Evolutionary conservation across 2,797 vertebrate genomes (phyloP).

Genomic region (Oreortyx pictus): DNA sequence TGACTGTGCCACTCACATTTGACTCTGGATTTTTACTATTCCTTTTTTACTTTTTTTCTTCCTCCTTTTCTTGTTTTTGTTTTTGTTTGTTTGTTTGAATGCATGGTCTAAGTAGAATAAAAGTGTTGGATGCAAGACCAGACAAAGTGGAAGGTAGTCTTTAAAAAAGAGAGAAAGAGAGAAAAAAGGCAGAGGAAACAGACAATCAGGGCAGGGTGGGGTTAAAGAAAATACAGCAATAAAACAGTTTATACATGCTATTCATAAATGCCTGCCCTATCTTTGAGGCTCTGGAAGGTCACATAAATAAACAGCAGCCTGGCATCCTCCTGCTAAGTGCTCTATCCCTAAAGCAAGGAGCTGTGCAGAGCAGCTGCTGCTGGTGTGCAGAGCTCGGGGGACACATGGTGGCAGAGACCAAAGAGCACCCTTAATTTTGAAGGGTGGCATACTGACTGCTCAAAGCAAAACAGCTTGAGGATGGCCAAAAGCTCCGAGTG

Average conservation of each 20-base stretch:
- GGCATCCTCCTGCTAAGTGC: background rate
- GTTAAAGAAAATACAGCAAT: conserved; percentile 37
- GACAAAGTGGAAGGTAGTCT: conserved; percentile 49
- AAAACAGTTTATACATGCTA: conserved; percentile 67
- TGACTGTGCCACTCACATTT: conserved; percentile 85
- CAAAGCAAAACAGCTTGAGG: background rate
- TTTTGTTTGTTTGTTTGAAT: background rate
- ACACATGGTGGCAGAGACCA: background rate
- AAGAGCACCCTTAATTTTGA: background rate
- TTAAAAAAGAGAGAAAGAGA: background rate
- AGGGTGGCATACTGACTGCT: background rate
- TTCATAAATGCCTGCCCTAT: conserved; percentile 69
- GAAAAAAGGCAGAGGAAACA: conserved; percentile 23
- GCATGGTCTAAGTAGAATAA: conserved; percentile 74
- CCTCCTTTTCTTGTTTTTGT: background rate
- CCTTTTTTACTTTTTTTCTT: conserved; percentile 57
- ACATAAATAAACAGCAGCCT: conserved; percentile 7
- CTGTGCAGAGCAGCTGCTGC: accelerated
- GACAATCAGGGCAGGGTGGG: background rate
- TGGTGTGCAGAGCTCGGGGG: background rate
- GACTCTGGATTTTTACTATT: conserved; percentile 85
- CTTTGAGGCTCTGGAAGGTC: conserved; percentile 47
- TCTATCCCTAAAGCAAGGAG: background rate
- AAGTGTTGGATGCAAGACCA: conserved; percentile 61
- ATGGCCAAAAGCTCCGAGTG: background rate